These are phyloP conservation scores for Helostoma temminkii DNA, from an alignment of 2,797 vertebrate genomes.

Conservation along the genomic window DNA sequence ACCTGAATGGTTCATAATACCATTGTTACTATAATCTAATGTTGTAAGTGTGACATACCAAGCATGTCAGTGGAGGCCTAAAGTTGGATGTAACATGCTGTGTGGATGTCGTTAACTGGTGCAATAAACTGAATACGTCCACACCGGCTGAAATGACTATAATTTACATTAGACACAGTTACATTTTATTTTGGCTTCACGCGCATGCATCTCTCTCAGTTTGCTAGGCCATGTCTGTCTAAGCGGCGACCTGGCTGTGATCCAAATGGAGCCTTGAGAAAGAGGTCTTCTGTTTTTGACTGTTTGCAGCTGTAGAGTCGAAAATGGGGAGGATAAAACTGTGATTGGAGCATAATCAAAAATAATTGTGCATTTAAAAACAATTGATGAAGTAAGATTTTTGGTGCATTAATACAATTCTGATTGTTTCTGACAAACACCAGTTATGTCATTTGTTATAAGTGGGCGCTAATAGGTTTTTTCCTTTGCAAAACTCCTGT, in stretches of 20 bases:
- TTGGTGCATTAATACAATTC: background rate
- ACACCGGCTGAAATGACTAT: background rate
- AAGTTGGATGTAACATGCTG: background rate
- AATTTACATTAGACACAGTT: background rate
- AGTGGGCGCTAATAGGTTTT: background rate
- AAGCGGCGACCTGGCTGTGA: slow-evolving; percentile 26
- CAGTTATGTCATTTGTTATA: background rate
- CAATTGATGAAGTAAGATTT: too few species aligned
- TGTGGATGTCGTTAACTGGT: background rate
- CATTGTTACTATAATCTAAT: background rate
- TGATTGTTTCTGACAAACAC: background rate
- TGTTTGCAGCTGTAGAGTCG: slow-evolving; percentile 41
- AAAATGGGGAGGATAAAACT: slow-evolving; percentile 24
- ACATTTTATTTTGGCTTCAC: background rate
- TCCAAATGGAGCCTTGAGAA: slow-evolving; percentile 52
- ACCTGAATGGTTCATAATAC: background rate
- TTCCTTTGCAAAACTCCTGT: background rate
- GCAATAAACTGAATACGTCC: background rate
- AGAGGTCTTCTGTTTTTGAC: slow-evolving; percentile 59
- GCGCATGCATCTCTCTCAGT: slow-evolving; percentile 14
- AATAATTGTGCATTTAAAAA: too few species aligned
- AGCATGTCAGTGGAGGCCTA: background rate
- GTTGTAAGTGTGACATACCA: background rate
- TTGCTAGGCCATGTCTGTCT: slow-evolving; percentile 36
- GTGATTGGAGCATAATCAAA: slow-evolving; percentile 10